These are phyloP conservation scores for Rhombomys opimus DNA, from an alignment of 2,113 vertebrate genomes.

Conservation along the genomic window DNA sequence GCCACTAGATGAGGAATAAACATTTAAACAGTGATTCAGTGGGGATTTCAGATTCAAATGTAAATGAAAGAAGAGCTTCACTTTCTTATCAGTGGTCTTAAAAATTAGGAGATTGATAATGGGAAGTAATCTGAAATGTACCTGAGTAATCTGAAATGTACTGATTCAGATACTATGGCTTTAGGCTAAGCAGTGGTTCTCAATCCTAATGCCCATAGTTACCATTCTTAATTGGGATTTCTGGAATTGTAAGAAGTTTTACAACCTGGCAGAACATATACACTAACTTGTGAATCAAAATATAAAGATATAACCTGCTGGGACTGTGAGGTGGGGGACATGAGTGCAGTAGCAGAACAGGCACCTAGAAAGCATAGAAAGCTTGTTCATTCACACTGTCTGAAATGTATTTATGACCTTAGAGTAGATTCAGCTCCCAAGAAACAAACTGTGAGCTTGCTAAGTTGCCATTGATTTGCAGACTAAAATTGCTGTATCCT, in stretches of 20 bases:
- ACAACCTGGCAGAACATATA: neutral
- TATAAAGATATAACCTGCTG: neutral
- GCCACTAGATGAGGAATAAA: neutral
- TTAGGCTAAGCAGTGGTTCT: neutral
- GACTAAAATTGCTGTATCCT: conserved; percentile 37
- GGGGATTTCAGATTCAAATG: neutral
- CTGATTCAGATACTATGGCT: conserved; percentile 9
- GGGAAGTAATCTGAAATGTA: neutral
- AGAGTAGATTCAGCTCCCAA: conserved; percentile 27
- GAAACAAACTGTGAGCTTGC: neutral
- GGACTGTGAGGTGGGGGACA: neutral
- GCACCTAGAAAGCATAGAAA: conserved; percentile 32
- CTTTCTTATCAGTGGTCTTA: conserved; percentile 29
- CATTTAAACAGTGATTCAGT: neutral
- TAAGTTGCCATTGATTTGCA: conserved; percentile 22
- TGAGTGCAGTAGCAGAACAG: neutral
- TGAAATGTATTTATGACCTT: neutral
- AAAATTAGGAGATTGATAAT: conserved; percentile 37
- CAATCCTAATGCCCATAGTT: neutral
- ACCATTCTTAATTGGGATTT: conserved; percentile 12
- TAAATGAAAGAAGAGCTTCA: neutral
- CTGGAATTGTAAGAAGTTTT: neutral
- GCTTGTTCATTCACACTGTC: neutral
- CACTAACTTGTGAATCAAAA: conserved; percentile 27
- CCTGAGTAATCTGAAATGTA: conserved; percentile 27